Evolutionary conservation across 2,888 invertebrate genomes (phyloP), one percentile per base, ranked within the genome.

Genomic region (Xanthorhoe spadicearia): DNA sequence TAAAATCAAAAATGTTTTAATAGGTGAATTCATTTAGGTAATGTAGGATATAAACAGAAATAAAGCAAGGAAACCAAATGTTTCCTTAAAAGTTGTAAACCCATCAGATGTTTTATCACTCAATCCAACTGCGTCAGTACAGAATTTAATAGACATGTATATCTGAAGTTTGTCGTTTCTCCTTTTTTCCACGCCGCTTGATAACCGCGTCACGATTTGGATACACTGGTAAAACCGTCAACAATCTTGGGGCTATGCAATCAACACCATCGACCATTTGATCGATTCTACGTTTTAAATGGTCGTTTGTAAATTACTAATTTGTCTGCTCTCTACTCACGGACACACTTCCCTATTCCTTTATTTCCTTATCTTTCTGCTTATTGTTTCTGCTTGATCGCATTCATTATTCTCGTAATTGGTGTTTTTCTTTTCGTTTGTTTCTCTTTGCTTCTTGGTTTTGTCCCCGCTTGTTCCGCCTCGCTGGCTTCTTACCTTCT

Each of bases 101-200:
- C 17, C 19, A 52, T 43, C 66, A 61, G 68, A 66, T 52, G 68
- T 62, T 58, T 68, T 68, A 57, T 54, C 56, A 63, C 35, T 17
- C 17, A 23, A 51, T 73, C 69, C 19, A 80, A 79, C 80, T 78
- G 83, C 82, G 80, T 77, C 80, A 75, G 74, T 83, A 72, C 76
- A 76, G 38, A 74, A 81, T 83, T 70, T 81, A 74, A 81, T 77
- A 79, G 83, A 85, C 81, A 74, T 86, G 81, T 87, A 81, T 89
- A 87, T 89, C 88, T 91, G 85, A 91, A 87, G 86, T 90, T 88
- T 90, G 89, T 89, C 90, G 88, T 92, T 91, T 92, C 88, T 92
- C 88, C 89, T 90, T 89, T 91, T 74, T 91, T 93, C 90, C 93
- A 93, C 93, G 93, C 93, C 92, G 93, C 93, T 93, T 92, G 91